Conservation (phyloP, 2,113 vertebrate genomes). For the Labeo rohita region DNA sequence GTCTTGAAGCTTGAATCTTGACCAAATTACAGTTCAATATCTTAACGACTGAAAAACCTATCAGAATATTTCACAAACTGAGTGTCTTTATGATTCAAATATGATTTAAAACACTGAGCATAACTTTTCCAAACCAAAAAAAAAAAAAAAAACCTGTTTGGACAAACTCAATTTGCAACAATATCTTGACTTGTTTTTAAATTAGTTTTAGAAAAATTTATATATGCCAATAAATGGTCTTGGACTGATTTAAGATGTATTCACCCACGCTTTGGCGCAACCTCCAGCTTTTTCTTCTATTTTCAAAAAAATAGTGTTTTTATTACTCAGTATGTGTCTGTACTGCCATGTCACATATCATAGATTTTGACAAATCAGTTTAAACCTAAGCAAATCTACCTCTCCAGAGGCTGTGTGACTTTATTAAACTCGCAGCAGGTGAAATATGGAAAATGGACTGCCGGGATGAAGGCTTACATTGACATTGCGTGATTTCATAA, state of each 20-base stretch:
- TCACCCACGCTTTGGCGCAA: background rate
- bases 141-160: background rate
- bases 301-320: background rate
- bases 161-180: background rate
- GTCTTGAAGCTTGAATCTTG: background rate
- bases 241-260: background rate
- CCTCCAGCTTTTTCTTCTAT: too few relatives aligned
- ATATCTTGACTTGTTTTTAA: background rate
- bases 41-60: background rate
- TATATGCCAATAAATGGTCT: background rate
- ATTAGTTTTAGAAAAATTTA: background rate
- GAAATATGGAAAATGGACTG: background rate
- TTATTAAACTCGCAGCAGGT: background rate
- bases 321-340: background rate
- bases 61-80: background rate
- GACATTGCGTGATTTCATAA: background rate
- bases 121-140: background rate
- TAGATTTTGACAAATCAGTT: background rate
- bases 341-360: background rate
- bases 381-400: slow-evolving; percentile 8
- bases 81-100: background rate
- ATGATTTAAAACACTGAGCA: background rate
- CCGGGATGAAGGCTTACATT: slow-evolving; percentile 7
- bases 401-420: background rate
- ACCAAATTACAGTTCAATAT: background rate